phyloP scores from a whole-genome alignment of 2,888 invertebrate genomes.

The Crocallis elinguaria region DNA sequence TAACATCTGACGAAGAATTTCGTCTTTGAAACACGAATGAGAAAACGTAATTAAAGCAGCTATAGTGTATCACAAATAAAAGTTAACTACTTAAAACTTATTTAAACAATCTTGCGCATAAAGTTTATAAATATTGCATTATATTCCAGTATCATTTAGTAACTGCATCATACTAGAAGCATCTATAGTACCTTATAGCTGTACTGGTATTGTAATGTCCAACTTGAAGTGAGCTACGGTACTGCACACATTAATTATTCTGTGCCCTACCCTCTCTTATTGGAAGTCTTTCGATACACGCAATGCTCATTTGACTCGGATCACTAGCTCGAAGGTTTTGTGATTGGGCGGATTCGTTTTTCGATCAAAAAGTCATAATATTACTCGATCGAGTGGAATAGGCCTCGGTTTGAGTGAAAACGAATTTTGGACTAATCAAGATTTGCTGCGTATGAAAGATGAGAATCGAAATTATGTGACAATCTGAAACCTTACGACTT shows the following conservation, averaged over 20 bases:
- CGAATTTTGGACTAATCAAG: slow-evolving; percentile 26
- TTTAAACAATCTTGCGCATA: no score
- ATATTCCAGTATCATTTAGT: no score
- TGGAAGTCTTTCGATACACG: slow-evolving; percentile 73
- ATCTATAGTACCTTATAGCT: no score
- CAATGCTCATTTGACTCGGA: slow-evolving; percentile 65
- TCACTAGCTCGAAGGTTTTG: slow-evolving; percentile 50
- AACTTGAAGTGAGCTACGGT: slow-evolving; percentile 1
- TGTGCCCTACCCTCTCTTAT: slow-evolving; percentile 51
- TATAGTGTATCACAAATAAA: no score
- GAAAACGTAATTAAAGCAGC: no score
- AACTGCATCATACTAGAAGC: no score
- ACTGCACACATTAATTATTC: slow-evolving; percentile 14
- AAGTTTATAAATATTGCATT: no score
- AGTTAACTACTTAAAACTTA: no score
- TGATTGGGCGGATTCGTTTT: slow-evolving; percentile 35
- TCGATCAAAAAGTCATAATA: slow-evolving; percentile 35
- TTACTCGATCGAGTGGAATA: slow-evolving; percentile 26
- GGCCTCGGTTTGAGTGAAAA: slow-evolving; percentile 18
- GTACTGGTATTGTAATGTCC: not conserved
- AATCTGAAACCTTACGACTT: slow-evolving; percentile 10
- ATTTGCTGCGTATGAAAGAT: slow-evolving; percentile 21
- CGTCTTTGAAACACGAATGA: no score
- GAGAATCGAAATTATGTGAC: slow-evolving; percentile 17
- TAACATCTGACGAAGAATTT: no score